Evolutionary conservation across 2,797 vertebrate genomes (phyloP), one percentile per base, ranked within the genome.

Genomic region (Pseudochromis fuscus): DNA sequence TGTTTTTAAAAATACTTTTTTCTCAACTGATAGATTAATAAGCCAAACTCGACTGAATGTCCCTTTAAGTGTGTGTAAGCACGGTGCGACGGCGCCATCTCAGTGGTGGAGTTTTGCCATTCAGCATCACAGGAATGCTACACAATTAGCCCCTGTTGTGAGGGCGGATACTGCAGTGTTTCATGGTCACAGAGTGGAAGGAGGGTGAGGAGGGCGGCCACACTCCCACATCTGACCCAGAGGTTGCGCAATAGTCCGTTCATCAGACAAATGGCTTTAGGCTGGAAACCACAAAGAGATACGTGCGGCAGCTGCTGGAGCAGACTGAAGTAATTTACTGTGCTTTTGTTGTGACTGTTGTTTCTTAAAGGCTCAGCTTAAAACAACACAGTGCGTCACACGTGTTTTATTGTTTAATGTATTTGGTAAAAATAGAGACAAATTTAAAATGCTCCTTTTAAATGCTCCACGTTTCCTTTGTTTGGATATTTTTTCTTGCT

Each of bases 131-230:
- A 88, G 51, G 24, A 83, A 84, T 81, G 88, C 93, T 90, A 85
- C 91, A 94, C 93, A 91, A 77, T 92, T 88, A 82, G 44, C 75
- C 85, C 70, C 89, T 91, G 93, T 92, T 94, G 87, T 94, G 87
- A 92, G 90, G 90, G 72, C 50, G 84, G 92, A 90, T 92, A 90
- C 88, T 76, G 79, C 73, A 79, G 87, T 81, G 76, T 80, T 87
- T 90, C 93, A 56, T 83, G 75, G 89, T 84, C 91, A 81, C 89
- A 88, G 84, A 85, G 89, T 90, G 88, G 76, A 75, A 88, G 84
- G 84, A 85, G 85, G 85, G 59, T 38, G 57, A 80, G 56, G 66
- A 73, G 60, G 31, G 70, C 67, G 87, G 84, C 25, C 89, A 90
- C 89, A 91, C 90, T 84, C 92, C 82, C 87, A 88, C 71, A 85